phyloP scores from a whole-genome alignment of 2,113 vertebrate genomes.

The Leucopsar rothschildi region DNA sequence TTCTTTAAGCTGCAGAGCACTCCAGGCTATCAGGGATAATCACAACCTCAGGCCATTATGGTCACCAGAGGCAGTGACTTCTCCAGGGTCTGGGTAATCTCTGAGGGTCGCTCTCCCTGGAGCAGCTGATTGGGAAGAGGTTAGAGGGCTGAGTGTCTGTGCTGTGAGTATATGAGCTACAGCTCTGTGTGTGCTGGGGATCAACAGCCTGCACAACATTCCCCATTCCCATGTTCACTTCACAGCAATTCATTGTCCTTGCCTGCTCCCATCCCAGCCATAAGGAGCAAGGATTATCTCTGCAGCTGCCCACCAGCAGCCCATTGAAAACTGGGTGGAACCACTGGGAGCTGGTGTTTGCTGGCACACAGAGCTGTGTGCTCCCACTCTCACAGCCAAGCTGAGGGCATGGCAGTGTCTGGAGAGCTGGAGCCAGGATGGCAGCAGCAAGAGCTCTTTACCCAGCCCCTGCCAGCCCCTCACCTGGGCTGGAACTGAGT shows the following conservation, averaged over 20 bases:
- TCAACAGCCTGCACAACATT: background rate
- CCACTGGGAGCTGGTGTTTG: background rate
- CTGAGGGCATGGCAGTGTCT: background rate
- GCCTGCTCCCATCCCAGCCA: background rate
- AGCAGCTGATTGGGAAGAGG: background rate
- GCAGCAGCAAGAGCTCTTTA: background rate
- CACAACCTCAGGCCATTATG: background rate
- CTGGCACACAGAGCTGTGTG: background rate
- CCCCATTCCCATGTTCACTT: background rate
- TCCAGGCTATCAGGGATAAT: constrained; percentile 54
- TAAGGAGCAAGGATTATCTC: background rate
- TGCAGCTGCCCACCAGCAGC: background rate
- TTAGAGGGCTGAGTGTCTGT: background rate
- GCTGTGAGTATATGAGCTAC: background rate
- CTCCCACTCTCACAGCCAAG: fast-evolving
- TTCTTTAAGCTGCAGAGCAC: constrained; percentile 59
- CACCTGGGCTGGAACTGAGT: fast-evolving
- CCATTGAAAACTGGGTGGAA: background rate
- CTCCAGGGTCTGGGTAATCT: constrained; percentile 24
- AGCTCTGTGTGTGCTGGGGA: background rate
- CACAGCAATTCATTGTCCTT: background rate
- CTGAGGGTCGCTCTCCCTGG: background rate
- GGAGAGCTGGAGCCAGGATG: background rate
- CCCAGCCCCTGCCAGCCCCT: background rate
- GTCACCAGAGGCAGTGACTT: constrained; percentile 27